Conservation (phyloP, 2,797 vertebrate genomes). For the Luscinia megarhynchos region DNA sequence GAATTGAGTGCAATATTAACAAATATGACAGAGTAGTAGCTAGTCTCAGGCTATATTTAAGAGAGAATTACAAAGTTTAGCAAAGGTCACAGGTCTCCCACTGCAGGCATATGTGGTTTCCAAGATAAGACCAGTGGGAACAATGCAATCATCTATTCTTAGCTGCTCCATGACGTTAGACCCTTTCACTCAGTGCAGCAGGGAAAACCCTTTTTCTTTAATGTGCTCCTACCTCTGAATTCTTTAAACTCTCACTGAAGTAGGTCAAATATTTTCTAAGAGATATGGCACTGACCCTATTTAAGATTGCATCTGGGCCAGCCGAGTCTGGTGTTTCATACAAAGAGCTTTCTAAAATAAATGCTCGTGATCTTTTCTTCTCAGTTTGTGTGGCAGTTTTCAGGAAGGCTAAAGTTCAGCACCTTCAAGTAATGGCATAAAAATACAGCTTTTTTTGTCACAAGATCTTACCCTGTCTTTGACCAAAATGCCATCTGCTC, state of each 20-base stretch:
- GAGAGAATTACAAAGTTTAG: not conserved
- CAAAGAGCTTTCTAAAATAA: not conserved
- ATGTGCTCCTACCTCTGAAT: not conserved
- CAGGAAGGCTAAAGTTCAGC: not conserved
- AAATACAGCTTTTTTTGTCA: not conserved
- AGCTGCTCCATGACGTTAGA: not conserved
- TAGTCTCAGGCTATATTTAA: not conserved
- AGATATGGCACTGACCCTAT: not conserved
- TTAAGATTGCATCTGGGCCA: not conserved
- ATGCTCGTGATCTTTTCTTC: not conserved
- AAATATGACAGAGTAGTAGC: not conserved
- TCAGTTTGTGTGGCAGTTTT: not conserved
- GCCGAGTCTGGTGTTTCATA: not conserved
- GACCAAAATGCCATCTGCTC: not conserved
- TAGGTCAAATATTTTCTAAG: not conserved
- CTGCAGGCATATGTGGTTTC: not conserved
- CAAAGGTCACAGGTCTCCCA: constrained; percentile 7
- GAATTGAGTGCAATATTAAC: not conserved
- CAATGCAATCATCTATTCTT: not conserved
- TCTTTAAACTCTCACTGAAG: not conserved
- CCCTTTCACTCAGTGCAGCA: not conserved
- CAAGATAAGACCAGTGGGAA: not conserved
- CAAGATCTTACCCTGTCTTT: not conserved
- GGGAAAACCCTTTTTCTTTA: constrained; percentile 23
- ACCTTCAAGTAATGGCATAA: not conserved